Conservation (phyloP, 2,113 vertebrate genomes). For the Nothoprocta perdicaria region DNA sequence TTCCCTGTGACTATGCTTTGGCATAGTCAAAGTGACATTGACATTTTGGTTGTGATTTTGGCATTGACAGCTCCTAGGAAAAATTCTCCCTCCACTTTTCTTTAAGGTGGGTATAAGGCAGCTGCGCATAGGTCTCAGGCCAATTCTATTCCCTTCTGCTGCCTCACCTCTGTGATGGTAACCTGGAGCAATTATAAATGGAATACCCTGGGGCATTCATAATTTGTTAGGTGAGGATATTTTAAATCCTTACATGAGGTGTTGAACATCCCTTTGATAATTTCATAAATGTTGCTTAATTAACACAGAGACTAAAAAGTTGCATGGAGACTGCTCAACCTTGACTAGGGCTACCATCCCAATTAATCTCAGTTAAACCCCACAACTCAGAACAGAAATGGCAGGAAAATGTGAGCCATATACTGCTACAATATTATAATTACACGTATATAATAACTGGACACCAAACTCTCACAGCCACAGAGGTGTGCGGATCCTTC, state of each 20-base stretch:
- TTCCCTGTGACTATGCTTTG: neutral
- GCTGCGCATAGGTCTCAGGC: neutral
- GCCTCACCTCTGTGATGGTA: neutral
- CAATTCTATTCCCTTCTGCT: neutral
- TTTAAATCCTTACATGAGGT: neutral
- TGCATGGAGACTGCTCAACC: neutral
- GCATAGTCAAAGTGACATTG: neutral
- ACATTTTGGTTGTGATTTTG: too few relatives aligned
- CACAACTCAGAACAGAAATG: neutral
- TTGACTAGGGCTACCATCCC: neutral
- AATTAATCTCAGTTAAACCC: neutral
- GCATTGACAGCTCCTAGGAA: conserved; percentile 39
- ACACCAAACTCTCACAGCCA: neutral
- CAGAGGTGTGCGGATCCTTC: neutral
- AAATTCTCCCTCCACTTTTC: conserved; percentile 10
- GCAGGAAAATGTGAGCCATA: neutral
- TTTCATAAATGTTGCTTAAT: neutral
- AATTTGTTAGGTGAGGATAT: neutral
- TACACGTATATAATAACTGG: neutral
- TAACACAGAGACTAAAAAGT: neutral
- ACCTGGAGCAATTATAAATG: conserved; percentile 8
- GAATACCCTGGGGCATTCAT: neutral
- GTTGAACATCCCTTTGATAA: neutral
- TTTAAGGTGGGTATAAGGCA: neutral
- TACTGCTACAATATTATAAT: neutral